Evolutionary conservation across 2,888 invertebrate genomes (phyloP).

Genomic region (Sialis lutaria): DNA sequence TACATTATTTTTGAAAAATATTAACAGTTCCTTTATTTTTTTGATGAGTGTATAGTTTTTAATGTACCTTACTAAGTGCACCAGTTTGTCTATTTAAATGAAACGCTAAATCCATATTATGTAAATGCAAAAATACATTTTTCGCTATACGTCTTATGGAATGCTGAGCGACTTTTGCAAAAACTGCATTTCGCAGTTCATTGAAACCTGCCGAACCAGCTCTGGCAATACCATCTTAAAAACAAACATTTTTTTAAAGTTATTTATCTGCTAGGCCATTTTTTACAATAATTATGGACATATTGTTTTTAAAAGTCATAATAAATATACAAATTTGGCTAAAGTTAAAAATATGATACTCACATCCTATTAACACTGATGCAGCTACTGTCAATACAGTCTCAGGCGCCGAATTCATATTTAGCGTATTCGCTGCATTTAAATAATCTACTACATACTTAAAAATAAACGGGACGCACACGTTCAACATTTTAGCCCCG

Average conservation of each 20-base stretch:
- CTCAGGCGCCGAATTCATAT: constrained; percentile 62
- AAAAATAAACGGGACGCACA: constrained; percentile 88
- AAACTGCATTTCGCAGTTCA: constrained; percentile 93
- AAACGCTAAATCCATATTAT: constrained; percentile 84
- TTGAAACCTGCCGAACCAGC: constrained; percentile 84
- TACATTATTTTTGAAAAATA: too few relatives aligned
- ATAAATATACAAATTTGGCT: too few relatives aligned
- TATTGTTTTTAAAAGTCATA: too few relatives aligned
- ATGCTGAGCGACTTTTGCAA: constrained; percentile 93
- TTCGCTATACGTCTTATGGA: constrained; percentile 87
- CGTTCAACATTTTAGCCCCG: constrained; percentile 75
- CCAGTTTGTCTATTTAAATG: constrained; percentile 93
- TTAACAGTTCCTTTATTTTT: too few relatives aligned
- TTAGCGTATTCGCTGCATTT: constrained; percentile 45
- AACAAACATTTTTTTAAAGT: constrained; percentile 2
- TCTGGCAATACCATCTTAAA: constrained; percentile 81
- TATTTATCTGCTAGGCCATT: too few relatives aligned
- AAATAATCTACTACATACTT: constrained; percentile 84
- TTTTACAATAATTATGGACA: too few relatives aligned
- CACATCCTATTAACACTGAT: constrained; percentile 76
- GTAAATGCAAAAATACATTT: constrained; percentile 91
- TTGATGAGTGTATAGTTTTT: too few relatives aligned
- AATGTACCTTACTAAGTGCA: constrained; percentile 66
- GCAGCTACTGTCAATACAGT: constrained; percentile 63
- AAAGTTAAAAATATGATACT: constrained; percentile 25